A percentile compares a stretch with the other conserved stretches of the same genome.
Evolutionary conservation across 92 coral and sea anemone genomes (phyloP).

Genomic region (Siderastrea radians): DNA sequence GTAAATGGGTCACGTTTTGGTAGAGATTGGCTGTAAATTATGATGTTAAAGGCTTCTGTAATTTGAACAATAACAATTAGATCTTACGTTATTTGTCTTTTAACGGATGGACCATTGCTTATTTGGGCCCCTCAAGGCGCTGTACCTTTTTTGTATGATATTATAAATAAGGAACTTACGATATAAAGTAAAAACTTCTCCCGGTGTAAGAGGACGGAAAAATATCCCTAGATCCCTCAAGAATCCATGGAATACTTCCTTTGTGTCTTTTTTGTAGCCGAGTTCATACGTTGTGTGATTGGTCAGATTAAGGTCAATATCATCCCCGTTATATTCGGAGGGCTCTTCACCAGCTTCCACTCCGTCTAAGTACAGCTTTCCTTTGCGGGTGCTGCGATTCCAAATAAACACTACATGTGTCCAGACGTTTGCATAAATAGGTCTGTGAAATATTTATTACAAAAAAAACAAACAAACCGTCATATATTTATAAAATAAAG

Average conservation of each 20-base stretch:
- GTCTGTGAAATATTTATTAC: neutral
- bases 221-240: constrained; percentile 63
- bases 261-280: constrained; percentile 56
- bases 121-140: neutral
- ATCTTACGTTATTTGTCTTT: too few relatives aligned
- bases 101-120: too few relatives aligned
- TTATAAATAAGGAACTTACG: constrained; percentile 34
- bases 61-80: too few relatives aligned
- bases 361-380: constrained; percentile 22
- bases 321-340: constrained; percentile 22
- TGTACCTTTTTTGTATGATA: neutral
- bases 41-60: too few relatives aligned
- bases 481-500: too few relatives aligned
- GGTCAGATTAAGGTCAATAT: constrained; percentile 55
- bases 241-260: constrained; percentile 38
- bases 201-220: constrained; percentile 27
- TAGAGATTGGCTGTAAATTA: too few relatives aligned
- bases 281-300: constrained; percentile 68
- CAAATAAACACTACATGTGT: constrained; percentile 51
- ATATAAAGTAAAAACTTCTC: constrained; percentile 31
- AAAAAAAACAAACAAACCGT: too few relatives aligned
- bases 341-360: neutral
- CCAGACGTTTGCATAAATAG: constrained; percentile 39
- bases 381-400: constrained; percentile 47
- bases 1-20: too few relatives aligned